phyloP scores from a whole-genome alignment of 1,140 invertebrate species.

The Eubasilissa regina region DNA sequence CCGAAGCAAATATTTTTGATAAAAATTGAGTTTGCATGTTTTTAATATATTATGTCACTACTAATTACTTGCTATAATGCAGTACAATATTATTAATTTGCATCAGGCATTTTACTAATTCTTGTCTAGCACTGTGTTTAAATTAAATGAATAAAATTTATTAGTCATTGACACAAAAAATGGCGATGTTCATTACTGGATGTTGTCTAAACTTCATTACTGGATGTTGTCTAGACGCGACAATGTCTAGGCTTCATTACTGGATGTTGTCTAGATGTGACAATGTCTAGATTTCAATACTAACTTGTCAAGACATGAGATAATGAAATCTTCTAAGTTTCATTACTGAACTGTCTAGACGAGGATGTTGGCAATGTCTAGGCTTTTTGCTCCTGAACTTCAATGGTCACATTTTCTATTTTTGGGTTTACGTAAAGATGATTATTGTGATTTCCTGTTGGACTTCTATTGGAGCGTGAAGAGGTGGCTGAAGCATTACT shows the following conservation, averaged over 20 bases:
- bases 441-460: conserved; percentile 63
- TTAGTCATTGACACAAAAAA: neutral
- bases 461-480: conserved; percentile 71
- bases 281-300: too few species aligned
- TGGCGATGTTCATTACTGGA: neutral
- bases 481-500: conserved; percentile 78
- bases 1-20: conserved; percentile 28
- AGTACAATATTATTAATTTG: conserved; percentile 34
- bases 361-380: conserved; percentile 57
- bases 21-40: conserved; percentile 6
- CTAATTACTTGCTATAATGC: conserved; percentile 30
- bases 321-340: too few species aligned
- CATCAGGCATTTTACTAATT: conserved; percentile 27
- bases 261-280: too few species aligned
- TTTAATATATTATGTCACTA: conserved; percentile 16
- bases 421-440: conserved; percentile 67
- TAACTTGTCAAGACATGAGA: too few species aligned
- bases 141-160: neutral
- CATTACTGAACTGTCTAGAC: too few species aligned
- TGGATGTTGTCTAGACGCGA: too few species aligned
- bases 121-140: conserved; percentile 4
- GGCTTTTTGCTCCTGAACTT: conserved; percentile 71
- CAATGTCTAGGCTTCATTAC: too few species aligned
- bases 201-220: neutral
- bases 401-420: conserved; percentile 74